Evolutionary conservation across 2,888 invertebrate species (phyloP), one percentile per base, ranked within the genome.

Genomic region (Smittia sp.): DNA sequence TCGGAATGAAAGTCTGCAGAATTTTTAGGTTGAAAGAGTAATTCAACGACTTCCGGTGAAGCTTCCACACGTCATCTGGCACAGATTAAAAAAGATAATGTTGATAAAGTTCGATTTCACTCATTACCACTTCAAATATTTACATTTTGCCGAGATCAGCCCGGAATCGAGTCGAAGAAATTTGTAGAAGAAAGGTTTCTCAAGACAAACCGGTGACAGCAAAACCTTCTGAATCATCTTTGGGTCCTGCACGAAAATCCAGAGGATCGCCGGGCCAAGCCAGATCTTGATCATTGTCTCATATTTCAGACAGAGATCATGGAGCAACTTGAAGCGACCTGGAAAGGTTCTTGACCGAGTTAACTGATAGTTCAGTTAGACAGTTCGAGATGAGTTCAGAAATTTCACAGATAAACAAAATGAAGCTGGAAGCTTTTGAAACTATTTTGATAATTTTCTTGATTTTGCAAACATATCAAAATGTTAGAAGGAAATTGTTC

Each of bases 1-100:
- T 74, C 9, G 75, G 74, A 24, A 77, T 72, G 67, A 76, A 77
- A 18, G 75, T 72, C 68, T 75, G 74, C 25, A 77, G 54, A 41
- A 76, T 74, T 75, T 75, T 75, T 18, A 74, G 68, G 52, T 76
- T 76, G 58, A 77, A 76, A 4, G 77, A 76, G 15, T 75, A 75
- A 38, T 75, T 74, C 39, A 77, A 74, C 1, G 75, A 67, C 74
- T 75, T 77, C 4, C 77, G 74, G 22, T 76, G 75, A 6, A 73
- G 25, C 39, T 74, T 75, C 77, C 77, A 77, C 0, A 62, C 24
- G 9, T 72, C 72, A 24, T 72, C 70, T 70, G 20, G n/a, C n/a
- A n/a, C n/a, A n/a, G n/a, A n/a, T n/a, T n/a, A n/a, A 7, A 1
- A 52, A 68, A 15, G n/a, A 32, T 39, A 41, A 41, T 66, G 13